Conservation (phyloP, 1,140 invertebrate genomes). For the Mizuhopecten yessoensis region DNA sequence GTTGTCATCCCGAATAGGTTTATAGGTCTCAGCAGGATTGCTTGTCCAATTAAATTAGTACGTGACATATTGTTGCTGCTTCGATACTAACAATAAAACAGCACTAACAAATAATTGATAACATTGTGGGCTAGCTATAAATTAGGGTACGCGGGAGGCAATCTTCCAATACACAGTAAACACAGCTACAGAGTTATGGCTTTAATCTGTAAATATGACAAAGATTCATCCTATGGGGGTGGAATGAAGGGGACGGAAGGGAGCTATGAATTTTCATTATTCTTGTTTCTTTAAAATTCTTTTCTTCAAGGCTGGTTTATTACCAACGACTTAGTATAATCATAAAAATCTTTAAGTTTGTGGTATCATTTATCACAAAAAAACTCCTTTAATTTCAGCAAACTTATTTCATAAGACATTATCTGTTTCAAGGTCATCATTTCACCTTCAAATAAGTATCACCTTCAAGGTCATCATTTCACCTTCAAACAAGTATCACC, state of each 20-base stretch:
- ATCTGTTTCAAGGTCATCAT: no score
- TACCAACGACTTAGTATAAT: background rate
- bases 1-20: background rate
- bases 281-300: background rate
- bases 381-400: background rate
- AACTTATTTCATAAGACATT: background rate
- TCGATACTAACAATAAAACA: background rate
- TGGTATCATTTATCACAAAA: no score
- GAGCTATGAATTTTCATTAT: background rate
- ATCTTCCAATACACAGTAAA: background rate
- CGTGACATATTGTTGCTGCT: background rate
- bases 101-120: conserved; percentile 28
- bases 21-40: background rate
- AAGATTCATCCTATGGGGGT: background rate
- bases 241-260: no score
- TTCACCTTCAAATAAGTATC: no score
- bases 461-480: no score
- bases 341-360: no score
- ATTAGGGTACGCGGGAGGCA: background rate
- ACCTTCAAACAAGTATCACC: no score
- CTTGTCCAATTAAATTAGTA: background rate
- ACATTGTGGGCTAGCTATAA: background rate
- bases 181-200: background rate
- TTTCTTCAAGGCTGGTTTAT: background rate
- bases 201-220: conserved; percentile 17